phyloP scores from a whole-genome alignment of 2,888 invertebrate genomes.

The Diaperis boleti region DNA sequence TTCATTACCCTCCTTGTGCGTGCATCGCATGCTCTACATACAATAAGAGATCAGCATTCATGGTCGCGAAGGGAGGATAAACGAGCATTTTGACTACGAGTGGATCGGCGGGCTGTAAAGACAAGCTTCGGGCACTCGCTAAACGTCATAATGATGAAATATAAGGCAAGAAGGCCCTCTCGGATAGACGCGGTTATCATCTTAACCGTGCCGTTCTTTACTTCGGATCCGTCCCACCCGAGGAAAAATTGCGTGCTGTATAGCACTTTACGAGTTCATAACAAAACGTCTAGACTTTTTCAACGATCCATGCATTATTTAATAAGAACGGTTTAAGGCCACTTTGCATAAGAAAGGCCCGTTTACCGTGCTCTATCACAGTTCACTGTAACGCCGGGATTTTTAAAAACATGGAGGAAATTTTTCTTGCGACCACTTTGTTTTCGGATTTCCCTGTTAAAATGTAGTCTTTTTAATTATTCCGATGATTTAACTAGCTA shows the following conservation, averaged over 20 bases:
- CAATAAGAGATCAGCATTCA: conserved; percentile 44
- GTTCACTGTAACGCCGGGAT: conserved; percentile 7
- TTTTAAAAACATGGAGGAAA: no score
- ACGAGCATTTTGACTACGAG: conserved; percentile 36
- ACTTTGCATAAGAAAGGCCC: conserved; percentile 33
- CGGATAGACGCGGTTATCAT: conserved; percentile 41
- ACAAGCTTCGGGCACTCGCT: conserved; percentile 46
- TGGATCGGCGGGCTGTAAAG: conserved; percentile 33
- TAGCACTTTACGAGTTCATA: conserved; percentile 37
- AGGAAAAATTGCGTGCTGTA: conserved; percentile 36
- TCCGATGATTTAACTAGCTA: background rate
- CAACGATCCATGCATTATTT: conserved; percentile 35
- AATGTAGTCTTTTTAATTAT: no score
- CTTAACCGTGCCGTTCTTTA: conserved; percentile 41
- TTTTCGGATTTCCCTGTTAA: no score
- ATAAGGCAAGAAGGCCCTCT: conserved; percentile 45
- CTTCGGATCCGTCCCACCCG: conserved; percentile 32
- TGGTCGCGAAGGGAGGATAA: conserved; percentile 39
- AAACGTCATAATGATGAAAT: conserved; percentile 53
- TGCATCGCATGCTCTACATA: no score
- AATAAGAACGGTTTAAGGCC: conserved; percentile 35
- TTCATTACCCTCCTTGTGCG: no score
- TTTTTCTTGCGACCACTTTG: no score
- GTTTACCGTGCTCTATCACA: conserved; percentile 18
- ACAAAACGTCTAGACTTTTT: conserved; percentile 39